These are phyloP conservation scores for Mallateleia sp. DNA, from an alignment of 2,888 invertebrate genomes.

Conservation along the genomic window DNA sequence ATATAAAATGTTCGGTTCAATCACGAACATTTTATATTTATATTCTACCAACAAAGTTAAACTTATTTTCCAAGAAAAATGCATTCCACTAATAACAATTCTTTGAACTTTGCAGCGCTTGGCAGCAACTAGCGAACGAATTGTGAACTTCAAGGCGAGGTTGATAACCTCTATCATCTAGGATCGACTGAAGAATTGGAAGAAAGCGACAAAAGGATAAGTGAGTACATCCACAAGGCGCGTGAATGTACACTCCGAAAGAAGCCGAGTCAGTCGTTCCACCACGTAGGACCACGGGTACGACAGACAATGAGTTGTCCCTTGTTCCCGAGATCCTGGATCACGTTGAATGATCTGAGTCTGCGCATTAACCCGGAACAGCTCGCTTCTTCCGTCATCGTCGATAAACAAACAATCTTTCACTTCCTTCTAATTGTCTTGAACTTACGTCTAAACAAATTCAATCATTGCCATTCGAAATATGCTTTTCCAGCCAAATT, in stretches of 20 bases:
- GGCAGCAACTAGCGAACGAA: conserved; percentile 97
- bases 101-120: conserved; percentile 93
- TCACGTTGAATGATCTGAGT: conserved; percentile 51
- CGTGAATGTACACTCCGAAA: conserved; percentile 29
- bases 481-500: conserved; percentile 56
- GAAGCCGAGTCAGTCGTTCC: conserved; percentile 25
- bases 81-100: too few relatives aligned
- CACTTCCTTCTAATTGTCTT: conserved; percentile 22
- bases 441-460: conserved; percentile 13
- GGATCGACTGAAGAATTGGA: conserved; percentile 62
- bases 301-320: conserved; percentile 85
- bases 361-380: conserved; percentile 25
- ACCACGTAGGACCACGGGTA: conserved; percentile 84
- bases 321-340: conserved; percentile 87
- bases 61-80: too few relatives aligned
- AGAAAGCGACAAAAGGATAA: conserved; percentile 43
- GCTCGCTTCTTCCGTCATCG: conserved; percentile 20
- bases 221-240: conserved; percentile 36
- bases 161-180: conserved; percentile 97
- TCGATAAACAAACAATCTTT: conserved; percentile 16
- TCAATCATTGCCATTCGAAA: conserved; percentile 54
- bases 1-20: too few relatives aligned
- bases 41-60: too few relatives aligned
- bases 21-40: too few relatives aligned
- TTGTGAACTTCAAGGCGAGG: conserved; percentile 98